These are phyloP conservation scores for Pachycephala philippinensis DNA, from an alignment of 2,113 vertebrate genomes.

Conservation along the genomic window DNA sequence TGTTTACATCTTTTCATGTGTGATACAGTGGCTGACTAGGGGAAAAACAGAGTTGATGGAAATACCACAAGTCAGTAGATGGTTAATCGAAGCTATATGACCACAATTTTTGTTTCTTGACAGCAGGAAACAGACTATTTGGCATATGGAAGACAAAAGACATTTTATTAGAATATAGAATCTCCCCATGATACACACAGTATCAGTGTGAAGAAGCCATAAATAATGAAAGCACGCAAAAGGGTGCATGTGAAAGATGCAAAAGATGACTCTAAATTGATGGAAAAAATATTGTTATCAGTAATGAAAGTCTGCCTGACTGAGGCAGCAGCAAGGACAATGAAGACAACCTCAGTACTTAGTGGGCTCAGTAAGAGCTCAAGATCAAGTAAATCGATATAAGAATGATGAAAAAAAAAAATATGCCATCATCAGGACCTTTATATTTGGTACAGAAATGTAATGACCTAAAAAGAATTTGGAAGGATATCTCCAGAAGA, in stretches of 20 bases:
- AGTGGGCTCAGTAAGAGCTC: not conserved
- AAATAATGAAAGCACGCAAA: not conserved
- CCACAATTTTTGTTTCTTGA: not conserved
- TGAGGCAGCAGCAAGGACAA: not conserved
- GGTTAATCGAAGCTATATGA: not conserved
- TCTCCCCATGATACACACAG: not conserved
- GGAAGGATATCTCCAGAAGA: not conserved
- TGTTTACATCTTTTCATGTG: rapidly evolving
- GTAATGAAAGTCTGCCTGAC: not conserved
- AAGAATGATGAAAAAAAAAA: not conserved
- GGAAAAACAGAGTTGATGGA: not conserved
- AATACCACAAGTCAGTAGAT: not conserved
- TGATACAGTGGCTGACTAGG: not conserved
- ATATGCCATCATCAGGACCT: not conserved
- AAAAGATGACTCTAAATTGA: not conserved
- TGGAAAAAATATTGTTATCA: not conserved
- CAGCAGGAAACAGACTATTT: not conserved
- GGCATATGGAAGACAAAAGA: not conserved
- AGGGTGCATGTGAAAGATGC: not conserved
- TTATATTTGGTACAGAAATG: not conserved
- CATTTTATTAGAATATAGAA: not conserved
- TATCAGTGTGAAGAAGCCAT: not conserved
- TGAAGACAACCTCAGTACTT: not conserved
- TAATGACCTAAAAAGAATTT: not conserved
- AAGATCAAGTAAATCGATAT: not conserved